These are phyloP conservation scores for Ascaphus truei DNA, from an alignment of 2,113 vertebrate species.

Conservation along the genomic window DNA sequence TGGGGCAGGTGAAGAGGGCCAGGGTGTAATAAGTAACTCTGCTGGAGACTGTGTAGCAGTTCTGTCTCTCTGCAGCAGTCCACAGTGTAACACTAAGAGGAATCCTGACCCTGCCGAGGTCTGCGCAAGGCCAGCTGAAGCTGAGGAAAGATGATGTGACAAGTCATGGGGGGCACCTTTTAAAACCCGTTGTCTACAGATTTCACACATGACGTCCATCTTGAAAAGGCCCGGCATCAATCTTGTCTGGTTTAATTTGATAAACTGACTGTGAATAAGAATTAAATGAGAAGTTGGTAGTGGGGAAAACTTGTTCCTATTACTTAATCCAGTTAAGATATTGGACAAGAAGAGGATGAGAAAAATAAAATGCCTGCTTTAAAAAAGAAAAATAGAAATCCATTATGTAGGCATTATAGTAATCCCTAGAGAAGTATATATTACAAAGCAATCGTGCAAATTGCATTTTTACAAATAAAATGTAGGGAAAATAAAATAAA, in stretches of 20 bases:
- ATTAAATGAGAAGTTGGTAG: slow-evolving; percentile 97
- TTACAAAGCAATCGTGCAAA: background rate
- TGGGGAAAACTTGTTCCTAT: slow-evolving; percentile 67
- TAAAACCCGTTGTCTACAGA: slow-evolving; percentile 94
- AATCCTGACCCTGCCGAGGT: slow-evolving; percentile 84
- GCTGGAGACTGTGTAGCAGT: slow-evolving; percentile 93
- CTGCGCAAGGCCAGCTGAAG: slow-evolving; percentile 68
- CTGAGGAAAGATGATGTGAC: slow-evolving; percentile 86
- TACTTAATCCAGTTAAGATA: slow-evolving; percentile 67
- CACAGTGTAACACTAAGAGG: slow-evolving; percentile 86
- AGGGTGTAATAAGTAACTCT: slow-evolving; percentile 92
- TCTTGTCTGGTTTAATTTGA: slow-evolving; percentile 97
- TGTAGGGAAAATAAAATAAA: background rate
- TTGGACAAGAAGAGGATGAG: slow-evolving; percentile 53
- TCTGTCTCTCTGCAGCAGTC: slow-evolving; percentile 90
- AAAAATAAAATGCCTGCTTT: slow-evolving; percentile 41
- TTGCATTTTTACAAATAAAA: background rate
- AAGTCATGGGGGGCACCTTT: slow-evolving; percentile 85
- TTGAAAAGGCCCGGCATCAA: slow-evolving; percentile 85
- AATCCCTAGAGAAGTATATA: no score
- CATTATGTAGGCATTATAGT: no score
- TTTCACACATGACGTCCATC: slow-evolving; percentile 94
- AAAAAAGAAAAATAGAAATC: no score
- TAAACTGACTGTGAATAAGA: slow-evolving; percentile 96
- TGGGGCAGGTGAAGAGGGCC: slow-evolving; percentile 87